Base-by-base conservation (phyloP, 92 coral and sea anemone genomes). In the Desmophyllum pertusum region DNA sequence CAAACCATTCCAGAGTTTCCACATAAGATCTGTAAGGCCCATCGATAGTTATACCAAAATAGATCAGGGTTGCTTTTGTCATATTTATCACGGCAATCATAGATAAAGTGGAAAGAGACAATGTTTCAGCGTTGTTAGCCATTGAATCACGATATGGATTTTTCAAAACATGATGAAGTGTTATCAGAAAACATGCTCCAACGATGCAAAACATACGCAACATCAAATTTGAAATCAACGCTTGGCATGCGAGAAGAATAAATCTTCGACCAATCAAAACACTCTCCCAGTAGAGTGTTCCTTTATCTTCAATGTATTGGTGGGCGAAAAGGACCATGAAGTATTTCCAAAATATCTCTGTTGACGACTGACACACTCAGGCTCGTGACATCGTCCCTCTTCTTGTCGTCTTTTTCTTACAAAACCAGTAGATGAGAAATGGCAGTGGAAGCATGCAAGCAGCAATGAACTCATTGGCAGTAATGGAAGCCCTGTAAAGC, bases 201-300 rank as follows among this genome's bases (percentile, higher is more conserved):
- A 90, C 62, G 83, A 90, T 72, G 73, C 80, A 81, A 19, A 86
- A 17, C 74, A 82, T 51, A 29, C 93, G 93, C 29, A 86, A 46
- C 88, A 90, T 76, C 3, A 84, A 66, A 64, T 51, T 65, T 55
- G 81, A 38, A 38, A 90, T 78, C 25, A 90, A 83, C 27, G 90
- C 72, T 21, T 73, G 84, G 10, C 79, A 80, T 19, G 70, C 79
- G 35, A 90, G 64, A 23, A 90, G 77, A 46, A 86, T 52, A 17
- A 90, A 78, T 14, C 93, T 81, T 65, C 93, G 81, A 38, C 85
- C 93, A 86, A 83, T 90, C 78, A 86, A 75, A 39, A 86, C 84
- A 36, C 93, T 90, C 63, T 90, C 93, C 93, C 93, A 90, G 79
- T 90, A 77, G 59, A 90, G 81, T 23, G 93, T 77, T 43, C 93